Base-by-base conservation (phyloP, 2,113 vertebrate species). In the Pontoporia blainvillei region DNA sequence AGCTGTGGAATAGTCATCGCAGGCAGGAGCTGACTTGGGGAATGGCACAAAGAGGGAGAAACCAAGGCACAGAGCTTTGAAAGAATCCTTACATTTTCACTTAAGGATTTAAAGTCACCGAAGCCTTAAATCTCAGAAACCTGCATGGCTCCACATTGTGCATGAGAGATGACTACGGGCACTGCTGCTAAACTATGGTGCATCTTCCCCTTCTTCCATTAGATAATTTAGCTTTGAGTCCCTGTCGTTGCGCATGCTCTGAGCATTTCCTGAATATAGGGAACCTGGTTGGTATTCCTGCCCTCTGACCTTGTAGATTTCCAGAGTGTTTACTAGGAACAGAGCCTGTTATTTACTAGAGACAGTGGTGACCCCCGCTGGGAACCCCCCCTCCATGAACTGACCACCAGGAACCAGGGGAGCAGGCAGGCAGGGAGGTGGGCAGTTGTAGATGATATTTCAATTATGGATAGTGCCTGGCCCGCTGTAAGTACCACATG, bases 401-500 rank as follows among this genome's bases (percentile, higher is more conserved):
- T 39, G 17, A 9, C 31, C 27, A 4, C 17, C 36, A 21, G 44
- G 0, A 4, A 31, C 8, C n/a, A 31, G 57, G 41, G 0, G 8
- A 34, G 83, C 31, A 41, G 41, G 31, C 15, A 21, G 41, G 18
- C 34, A 6, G 0, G 34, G 23, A 76, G 90, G 23, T 13, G 78
- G 44, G 14, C 36, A n/a, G 0, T 36, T 1, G 15, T 15, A 7
- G 61, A 5, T 0, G 2, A 6, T 14, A 12, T 4, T 41, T 81
- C 54, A 49, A 0, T 7, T 9, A 25, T 4, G 18, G 8, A 5
- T 81, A 8, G 39, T 6, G 7, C 44, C 64, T 23, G 31, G 64
- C 5, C 1, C 21, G 0, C 34, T 3, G 6, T 36, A n/a, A 31
- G 44, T 1, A 1, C 29, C 13, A 0, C 1, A 0, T 20, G 61